These are phyloP conservation scores for Seira musarum DNA, from an alignment of 2,888 invertebrate genomes.

Conservation along the genomic window DNA sequence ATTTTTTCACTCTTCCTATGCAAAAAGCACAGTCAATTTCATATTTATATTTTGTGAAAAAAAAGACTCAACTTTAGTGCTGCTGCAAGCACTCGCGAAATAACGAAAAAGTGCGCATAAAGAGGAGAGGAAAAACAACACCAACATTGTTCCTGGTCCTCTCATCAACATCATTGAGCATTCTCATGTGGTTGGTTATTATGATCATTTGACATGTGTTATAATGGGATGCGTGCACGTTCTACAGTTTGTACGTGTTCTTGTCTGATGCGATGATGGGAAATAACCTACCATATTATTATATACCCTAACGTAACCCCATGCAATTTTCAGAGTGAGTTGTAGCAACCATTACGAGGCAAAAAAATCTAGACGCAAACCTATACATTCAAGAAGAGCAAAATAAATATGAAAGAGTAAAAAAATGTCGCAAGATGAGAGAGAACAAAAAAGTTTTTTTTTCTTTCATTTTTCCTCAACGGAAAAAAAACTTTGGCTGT, in stretches of 20 bases:
- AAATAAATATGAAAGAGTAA: slow-evolving; percentile 10
- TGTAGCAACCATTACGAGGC: neutral
- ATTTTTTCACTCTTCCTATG: slow-evolving; percentile 20
- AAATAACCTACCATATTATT: neutral
- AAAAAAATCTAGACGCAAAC: neutral
- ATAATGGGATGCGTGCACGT: slow-evolving; percentile 22
- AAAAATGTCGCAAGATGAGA: slow-evolving; percentile 39
- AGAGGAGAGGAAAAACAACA: slow-evolving; percentile 8
- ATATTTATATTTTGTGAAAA: no score
- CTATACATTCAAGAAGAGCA: neutral
- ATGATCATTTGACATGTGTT: slow-evolving; percentile 47
- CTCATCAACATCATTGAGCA: slow-evolving; percentile 29
- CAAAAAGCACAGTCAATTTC: no score
- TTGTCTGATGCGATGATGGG: slow-evolving; percentile 16
- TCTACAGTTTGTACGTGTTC: neutral
- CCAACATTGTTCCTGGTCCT: neutral
- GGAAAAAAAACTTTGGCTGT: neutral
- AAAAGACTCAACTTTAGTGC: no score
- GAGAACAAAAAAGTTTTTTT: slow-evolving; percentile 37
- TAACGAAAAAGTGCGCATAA: no score
- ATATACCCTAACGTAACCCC: no score
- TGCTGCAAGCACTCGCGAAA: no score
- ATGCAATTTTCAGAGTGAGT: neutral
- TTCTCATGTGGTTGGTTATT: slow-evolving; percentile 25
- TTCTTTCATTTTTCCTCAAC: neutral